Evolutionary conservation across 2,797 vertebrate genomes (phyloP).

Genomic region (Columba guinea): DNA sequence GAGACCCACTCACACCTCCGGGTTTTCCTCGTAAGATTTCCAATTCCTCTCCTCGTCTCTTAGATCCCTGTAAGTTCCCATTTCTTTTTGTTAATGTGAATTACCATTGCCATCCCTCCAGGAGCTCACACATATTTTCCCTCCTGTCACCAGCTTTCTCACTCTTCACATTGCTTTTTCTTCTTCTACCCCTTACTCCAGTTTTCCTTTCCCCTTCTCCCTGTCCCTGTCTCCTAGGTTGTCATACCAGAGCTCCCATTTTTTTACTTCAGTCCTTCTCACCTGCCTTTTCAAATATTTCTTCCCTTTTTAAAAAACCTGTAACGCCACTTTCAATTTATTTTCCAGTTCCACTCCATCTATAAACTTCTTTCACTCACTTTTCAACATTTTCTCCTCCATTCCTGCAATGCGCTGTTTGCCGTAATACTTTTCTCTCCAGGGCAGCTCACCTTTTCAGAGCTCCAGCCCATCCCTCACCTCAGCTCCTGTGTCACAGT

Average conservation of each 20-base stretch:
- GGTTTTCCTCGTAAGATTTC: neutral
- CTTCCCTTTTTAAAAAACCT: neutral
- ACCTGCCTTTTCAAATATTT: neutral
- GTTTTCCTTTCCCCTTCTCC: neutral
- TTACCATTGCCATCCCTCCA: neutral
- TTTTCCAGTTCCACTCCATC: neutral
- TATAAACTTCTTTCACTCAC: neutral
- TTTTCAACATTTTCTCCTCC: neutral
- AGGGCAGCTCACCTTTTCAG: neutral
- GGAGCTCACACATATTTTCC: neutral
- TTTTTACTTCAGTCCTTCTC: neutral
- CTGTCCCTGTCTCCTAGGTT: neutral
- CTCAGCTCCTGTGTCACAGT: fast-evolving
- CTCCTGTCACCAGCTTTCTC: neutral
- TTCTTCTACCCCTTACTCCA: neutral
- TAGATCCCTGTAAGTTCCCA: neutral
- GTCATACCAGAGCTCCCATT: neutral
- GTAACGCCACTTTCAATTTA: neutral
- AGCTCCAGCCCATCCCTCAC: neutral
- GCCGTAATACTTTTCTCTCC: neutral
- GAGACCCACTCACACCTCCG: fast-evolving
- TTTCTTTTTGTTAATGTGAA: neutral
- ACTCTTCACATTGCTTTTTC: neutral
- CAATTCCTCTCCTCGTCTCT: neutral
- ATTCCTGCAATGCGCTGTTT: neutral